phyloP scores from a whole-genome alignment of 2,888 invertebrate genomes.

The Ormyrus rosae region DNA sequence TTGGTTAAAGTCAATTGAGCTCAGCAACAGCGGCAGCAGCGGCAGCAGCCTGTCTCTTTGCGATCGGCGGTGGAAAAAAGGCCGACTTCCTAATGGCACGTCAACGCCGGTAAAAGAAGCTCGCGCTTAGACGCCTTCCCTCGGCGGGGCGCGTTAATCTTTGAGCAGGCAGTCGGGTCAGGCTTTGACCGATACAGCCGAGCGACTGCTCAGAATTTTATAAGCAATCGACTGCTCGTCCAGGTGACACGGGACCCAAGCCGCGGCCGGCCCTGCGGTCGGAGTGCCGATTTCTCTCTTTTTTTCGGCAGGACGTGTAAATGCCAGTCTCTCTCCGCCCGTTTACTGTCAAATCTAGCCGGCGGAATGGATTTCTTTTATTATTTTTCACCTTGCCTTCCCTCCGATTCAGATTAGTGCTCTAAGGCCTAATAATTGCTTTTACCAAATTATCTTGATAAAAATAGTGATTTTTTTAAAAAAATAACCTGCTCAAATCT shows the following conservation, averaged over 20 bases:
- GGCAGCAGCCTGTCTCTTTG: too few species aligned
- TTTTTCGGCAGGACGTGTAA: slow-evolving; percentile 17
- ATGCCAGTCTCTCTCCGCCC: slow-evolving; percentile 31
- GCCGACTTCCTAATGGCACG: slow-evolving; percentile 40
- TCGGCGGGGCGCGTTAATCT: slow-evolving; percentile 33
- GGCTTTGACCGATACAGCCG: slow-evolving; percentile 47
- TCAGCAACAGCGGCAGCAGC: too few species aligned
- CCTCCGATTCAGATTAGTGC: too few species aligned
- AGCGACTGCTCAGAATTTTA: slow-evolving; percentile 46
- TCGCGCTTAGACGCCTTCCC: not conserved
- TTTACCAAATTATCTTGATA: too few species aligned
- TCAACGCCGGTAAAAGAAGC: slow-evolving; percentile 38
- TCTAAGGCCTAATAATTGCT: not conserved
- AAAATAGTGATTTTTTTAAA: too few species aligned
- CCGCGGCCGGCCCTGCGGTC: not conserved
- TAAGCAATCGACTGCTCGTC: slow-evolving; percentile 52
- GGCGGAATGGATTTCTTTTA: not conserved
- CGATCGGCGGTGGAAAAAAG: too few species aligned
- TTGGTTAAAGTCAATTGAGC: not conserved
- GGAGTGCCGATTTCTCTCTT: not conserved
- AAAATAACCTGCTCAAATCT: too few species aligned
- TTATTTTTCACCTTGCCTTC: not conserved
- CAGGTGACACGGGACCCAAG: slow-evolving; percentile 23
- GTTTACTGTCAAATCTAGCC: slow-evolving; percentile 42
- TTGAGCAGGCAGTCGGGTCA: slow-evolving; percentile 40